These are phyloP conservation scores for Ganaspis brasiliensis DNA, from an alignment of 2,888 invertebrate species.

Conservation along the genomic window DNA sequence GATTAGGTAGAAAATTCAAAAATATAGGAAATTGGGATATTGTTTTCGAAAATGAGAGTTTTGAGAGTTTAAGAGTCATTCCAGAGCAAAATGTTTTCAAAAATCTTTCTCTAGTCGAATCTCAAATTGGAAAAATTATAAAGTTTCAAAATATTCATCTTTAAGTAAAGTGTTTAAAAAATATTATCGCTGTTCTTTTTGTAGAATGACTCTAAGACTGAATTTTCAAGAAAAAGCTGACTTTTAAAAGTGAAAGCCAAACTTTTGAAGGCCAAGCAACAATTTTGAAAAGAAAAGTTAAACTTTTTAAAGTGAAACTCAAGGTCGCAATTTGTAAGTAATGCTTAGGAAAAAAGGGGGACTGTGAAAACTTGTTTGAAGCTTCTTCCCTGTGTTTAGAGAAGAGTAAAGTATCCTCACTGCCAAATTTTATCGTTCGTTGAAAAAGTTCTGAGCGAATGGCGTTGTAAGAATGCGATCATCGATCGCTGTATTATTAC, in stretches of 20 bases:
- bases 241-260: conserved; percentile 20
- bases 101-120: background rate
- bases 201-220: too few relatives aligned
- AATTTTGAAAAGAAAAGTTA: conserved; percentile 10
- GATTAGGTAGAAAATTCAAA: conserved; percentile 32
- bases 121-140: too few relatives aligned
- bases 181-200: too few relatives aligned
- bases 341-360: background rate
- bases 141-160: too few relatives aligned
- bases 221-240: background rate
- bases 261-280: conserved; percentile 39
- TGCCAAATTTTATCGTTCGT: conserved; percentile 60
- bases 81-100: background rate
- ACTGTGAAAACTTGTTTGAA: conserved; percentile 12
- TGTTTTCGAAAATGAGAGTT: background rate
- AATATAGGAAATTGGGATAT: background rate
- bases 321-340: background rate
- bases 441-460: conserved; percentile 20
- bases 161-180: too few relatives aligned
- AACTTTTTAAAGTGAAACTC: conserved; percentile 16
- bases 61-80: conserved; percentile 13
- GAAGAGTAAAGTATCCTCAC: conserved; percentile 56
- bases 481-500: conserved; percentile 49
- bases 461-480: conserved; percentile 47
- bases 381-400: conserved; percentile 40